Base-by-base conservation (phyloP, 2,888 invertebrate species). In the Diaphora mendica region DNA sequence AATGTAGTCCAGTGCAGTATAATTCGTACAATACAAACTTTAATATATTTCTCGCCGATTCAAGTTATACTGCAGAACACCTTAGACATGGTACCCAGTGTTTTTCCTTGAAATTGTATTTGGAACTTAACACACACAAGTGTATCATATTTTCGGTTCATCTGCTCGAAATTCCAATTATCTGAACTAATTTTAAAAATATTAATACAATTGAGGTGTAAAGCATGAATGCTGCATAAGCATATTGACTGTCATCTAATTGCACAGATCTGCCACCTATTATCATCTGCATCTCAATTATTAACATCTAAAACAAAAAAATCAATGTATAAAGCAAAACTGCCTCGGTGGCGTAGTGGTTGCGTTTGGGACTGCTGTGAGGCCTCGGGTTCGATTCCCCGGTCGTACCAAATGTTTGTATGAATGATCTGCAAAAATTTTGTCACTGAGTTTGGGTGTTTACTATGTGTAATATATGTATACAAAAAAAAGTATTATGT, bases 261-360 rank as follows among this genome's bases (percentile, higher is more conserved):
- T 86, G 79, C 2, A 88, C 55, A 4, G 79, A 23, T 74, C 62
- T 77, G 13, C 86, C 86, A 2, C 85, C 85, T 20, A 88, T 33
- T n/a, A 88, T 77, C 81, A 82, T 82, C 74, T 87, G 87, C 0
- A 88, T 75, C 71, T 88, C 76, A 51, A 86, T 86, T 30, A 83
- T 71, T 23, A 88, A 69, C 33, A 83, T 17, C 88, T 88, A 81
- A 30, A 85, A 86, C 59, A 75, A 70, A 70, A 59, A 67, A 48
- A 35, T 51, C 1, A 23, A 23, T n/a, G n/a, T n/a, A n/a, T n/a
- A n/a, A n/a, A n/a, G n/a, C n/a, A n/a, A n/a, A n/a, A n/a, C n/a
- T n/a, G n/a, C n/a, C n/a, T n/a, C n/a, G n/a, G n/a, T n/a, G n/a
- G n/a, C n/a, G n/a, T n/a, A n/a, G n/a, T n/a, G n/a, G n/a, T n/a